Evolutionary conservation across 2,113 vertebrate species (phyloP), one percentile per base, ranked within the genome.

Genomic region (Lagopus muta): DNA sequence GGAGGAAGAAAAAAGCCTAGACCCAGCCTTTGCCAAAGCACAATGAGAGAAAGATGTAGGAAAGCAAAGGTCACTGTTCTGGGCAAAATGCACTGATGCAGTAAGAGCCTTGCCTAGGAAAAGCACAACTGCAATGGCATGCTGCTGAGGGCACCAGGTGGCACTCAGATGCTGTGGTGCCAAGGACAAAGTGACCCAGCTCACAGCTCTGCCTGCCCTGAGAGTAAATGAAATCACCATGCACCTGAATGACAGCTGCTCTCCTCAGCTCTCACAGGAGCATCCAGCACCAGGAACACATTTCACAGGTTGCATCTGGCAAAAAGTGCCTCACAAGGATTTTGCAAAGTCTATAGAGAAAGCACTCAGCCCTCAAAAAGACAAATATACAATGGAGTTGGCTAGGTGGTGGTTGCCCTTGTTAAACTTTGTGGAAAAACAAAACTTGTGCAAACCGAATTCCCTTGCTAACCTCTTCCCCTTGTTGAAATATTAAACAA

Each of bases 401-500:
- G 72, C 80, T 96, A 94, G 92, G 92, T 97, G 91, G 89, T 90
- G 89, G 86, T 86, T 94, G 92, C 90, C 82, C 88, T 96, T 84
- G 93, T 91, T 96, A 95, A 97, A 96, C 94, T 93, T 52, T 34
- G 47, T 94, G 92, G 96, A 95, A 97, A 96, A 96, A 96, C 95
- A 95, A 80, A 84, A 95, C 86, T 96, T 96, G 86, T 96, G 42
- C 74, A 90, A 93, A 96, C 89, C 5, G 0, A 96, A 96, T 97
- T 96, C 94, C 95, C 94, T 94, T 8, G 7, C 94, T 97, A 96
- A 96, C 96, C 94, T 97, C 92, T 97, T 97, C 96, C 92, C 94
- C 96, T 96, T 96, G 92, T 94, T 97, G 96, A 97, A 97, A 97
- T 96, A 96, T 96, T 96, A 96, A 97, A 96, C 96, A 97, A 96